Percentiles rank a stretch among this genome's conserved stretches.
Conservation (phyloP, 92 coral and sea anemone genomes). For the Parazoanthus swiftii region DNA sequence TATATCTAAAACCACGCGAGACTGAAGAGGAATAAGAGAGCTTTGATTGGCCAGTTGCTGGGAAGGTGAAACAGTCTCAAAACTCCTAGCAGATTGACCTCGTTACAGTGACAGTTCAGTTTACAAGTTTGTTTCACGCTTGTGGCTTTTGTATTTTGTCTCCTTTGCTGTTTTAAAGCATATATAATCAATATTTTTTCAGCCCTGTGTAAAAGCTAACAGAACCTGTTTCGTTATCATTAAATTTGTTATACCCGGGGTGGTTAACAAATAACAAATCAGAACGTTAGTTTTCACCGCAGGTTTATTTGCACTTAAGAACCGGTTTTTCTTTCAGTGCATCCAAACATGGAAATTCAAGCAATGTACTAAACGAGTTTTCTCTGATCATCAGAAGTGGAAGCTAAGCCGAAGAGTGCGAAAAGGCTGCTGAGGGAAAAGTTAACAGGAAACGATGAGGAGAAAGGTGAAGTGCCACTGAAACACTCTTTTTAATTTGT, state of each 20-base stretch:
- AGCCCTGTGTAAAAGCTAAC: too few relatives aligned
- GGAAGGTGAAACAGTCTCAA: neutral
- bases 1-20: too few relatives aligned
- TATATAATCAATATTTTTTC: neutral
- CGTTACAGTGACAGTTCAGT: neutral
- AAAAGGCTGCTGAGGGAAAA: conserved; percentile 81
- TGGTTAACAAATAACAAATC: too few relatives aligned
- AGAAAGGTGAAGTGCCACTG: conserved; percentile 51
- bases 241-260: too few relatives aligned
- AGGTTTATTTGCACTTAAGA: too few relatives aligned
- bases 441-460: conserved; percentile 78
- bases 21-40: too few relatives aligned
- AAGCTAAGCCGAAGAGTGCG: conserved; percentile 88
- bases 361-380: neutral
- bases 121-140: neutral
- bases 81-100: too few relatives aligned
- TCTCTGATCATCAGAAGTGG: conserved; percentile 63
- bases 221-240: too few relatives aligned
- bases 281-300: too few relatives aligned
- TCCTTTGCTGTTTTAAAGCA: neutral
- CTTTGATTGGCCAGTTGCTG: neutral
- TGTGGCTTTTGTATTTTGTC: neutral
- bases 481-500: neutral
- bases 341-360: neutral
- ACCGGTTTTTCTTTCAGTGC: too few relatives aligned